Evolutionary conservation across 1,140 invertebrate genomes (phyloP), one percentile per base, ranked within the genome.

Genomic region (Drosophila leontia): DNA sequence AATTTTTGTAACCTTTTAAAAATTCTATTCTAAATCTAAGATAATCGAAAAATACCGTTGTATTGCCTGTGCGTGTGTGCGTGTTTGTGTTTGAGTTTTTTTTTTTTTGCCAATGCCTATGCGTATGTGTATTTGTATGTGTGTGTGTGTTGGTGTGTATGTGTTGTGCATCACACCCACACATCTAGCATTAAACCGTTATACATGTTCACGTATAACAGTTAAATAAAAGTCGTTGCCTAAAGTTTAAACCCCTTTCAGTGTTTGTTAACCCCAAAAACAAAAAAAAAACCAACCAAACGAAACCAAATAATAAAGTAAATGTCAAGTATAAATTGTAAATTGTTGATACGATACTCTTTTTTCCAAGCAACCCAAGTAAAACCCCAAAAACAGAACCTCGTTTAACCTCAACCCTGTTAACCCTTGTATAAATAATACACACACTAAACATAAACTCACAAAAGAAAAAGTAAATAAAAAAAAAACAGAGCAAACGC

Each of bases 11-110:
- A 50, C 13, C 17, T 23, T 37, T 37, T 3, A 12, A 50, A 63
- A 44, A 26, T 50, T n/a, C 12, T 41, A 53, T 60, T 60, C 34
- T 13, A 74, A 74, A 74, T 60, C 34, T 67, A 55, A n/a, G 6
- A 34, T n/a, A 57, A 47, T 44, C 11, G 1, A 44, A 69, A 39
- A 70, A 71, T 35, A 34, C 35, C 13, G 29, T 75, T 77, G 35
- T 67, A 60, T 77, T 78, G 75, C 75, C 75, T 77, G 75, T 77
- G 75, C 42, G 75, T 78, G 56, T 77, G 75, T 71, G 67, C 48
- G 74, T 75, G 53, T 72, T 72, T 72, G 67, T 70, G 68, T 71
- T 70, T 57, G 19, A 57, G 68, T 70, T 72, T 51, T 50, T 71
- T 29, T 23, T 23, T 23, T 58, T 71, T 17, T 53, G 50, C 50